Percentiles rank a stretch among this genome's conserved stretches.
Evolutionary conservation across 1,140 invertebrate species (phyloP).

Genomic region (Acyrthosiphon pisum): DNA sequence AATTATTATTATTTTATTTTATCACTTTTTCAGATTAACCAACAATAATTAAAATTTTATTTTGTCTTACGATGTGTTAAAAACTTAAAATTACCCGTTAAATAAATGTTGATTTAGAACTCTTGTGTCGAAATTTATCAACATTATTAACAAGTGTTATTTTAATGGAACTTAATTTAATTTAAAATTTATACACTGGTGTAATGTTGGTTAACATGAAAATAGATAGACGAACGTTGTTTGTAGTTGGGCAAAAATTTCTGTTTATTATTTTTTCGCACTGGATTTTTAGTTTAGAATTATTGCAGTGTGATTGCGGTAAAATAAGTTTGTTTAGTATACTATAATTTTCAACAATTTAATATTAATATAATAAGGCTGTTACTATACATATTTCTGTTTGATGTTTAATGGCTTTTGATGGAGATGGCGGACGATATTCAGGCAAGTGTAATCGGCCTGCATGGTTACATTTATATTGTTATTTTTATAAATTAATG

Average conservation of each 20-base stretch:
- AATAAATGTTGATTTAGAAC: neutral
- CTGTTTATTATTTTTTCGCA: conserved; percentile 53
- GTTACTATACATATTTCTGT: neutral
- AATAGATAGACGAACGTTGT: conserved; percentile 52
- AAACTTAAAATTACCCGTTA: neutral
- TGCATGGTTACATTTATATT: conserved; percentile 18
- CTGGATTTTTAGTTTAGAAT: neutral
- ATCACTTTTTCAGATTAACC: conserved; percentile 33
- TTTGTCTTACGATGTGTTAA: neutral
- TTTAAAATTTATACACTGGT: neutral
- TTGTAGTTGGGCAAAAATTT: conserved; percentile 46
- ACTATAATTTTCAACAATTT: neutral
- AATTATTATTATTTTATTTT: neutral
- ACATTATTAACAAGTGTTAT: neutral
- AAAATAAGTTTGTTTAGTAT: neutral
- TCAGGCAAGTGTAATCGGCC: conserved; percentile 18
- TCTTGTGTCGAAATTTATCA: neutral
- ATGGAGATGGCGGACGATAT: conserved; percentile 55
- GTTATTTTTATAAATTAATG: conserved; percentile 5
- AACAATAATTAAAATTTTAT: neutral
- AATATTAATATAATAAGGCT: neutral
- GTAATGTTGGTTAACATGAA: conserved; percentile 49
- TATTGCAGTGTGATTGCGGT: neutral
- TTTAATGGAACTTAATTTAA: neutral
- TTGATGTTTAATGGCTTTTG: conserved; percentile 54